Percentiles rank a stretch among this genome's conserved stretches.
These are phyloP conservation scores for Charadrius vociferus DNA, from an alignment of 2,113 vertebrate genomes.

Conservation along the genomic window DNA sequence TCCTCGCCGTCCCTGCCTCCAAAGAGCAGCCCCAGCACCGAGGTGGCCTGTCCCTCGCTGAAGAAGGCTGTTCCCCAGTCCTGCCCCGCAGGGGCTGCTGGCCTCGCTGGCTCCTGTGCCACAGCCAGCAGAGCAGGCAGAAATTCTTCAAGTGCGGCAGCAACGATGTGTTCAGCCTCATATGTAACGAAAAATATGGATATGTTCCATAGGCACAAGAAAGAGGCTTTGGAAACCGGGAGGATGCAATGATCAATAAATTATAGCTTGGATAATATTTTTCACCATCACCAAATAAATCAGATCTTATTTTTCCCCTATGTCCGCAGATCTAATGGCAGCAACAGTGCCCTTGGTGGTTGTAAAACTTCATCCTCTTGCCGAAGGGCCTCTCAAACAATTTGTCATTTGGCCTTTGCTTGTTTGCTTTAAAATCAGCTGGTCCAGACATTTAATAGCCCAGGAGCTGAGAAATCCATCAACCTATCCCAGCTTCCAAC, in stretches of 20 bases:
- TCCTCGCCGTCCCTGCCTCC: fast-evolving
- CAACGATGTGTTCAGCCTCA: background rate
- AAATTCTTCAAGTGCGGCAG: background rate
- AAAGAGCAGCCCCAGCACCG: background rate
- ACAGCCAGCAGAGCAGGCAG: background rate
- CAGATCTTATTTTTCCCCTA: constrained; percentile 10
- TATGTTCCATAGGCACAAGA: background rate
- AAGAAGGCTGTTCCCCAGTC: background rate
- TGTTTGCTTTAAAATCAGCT: constrained; percentile 40
- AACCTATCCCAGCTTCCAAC: background rate
- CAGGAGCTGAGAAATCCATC: constrained; percentile 55
- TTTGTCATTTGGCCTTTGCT: constrained; percentile 30
- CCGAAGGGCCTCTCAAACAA: constrained; percentile 30
- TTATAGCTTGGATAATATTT: constrained; percentile 20
- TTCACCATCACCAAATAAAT: constrained; percentile 47
- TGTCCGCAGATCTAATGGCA: constrained; percentile 28
- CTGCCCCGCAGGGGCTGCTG: background rate
- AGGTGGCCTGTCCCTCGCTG: fast-evolving
- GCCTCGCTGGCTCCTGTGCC: background rate
- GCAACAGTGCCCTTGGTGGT: constrained; percentile 21
- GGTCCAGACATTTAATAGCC: constrained; percentile 45
- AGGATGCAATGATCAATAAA: constrained; percentile 47
- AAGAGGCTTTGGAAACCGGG: background rate
- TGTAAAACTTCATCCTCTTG: constrained; percentile 28
- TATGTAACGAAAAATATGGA: background rate